phyloP scores from a whole-genome alignment of 64 coral and sea anemone species.

The Trachythela sp. region DNA sequence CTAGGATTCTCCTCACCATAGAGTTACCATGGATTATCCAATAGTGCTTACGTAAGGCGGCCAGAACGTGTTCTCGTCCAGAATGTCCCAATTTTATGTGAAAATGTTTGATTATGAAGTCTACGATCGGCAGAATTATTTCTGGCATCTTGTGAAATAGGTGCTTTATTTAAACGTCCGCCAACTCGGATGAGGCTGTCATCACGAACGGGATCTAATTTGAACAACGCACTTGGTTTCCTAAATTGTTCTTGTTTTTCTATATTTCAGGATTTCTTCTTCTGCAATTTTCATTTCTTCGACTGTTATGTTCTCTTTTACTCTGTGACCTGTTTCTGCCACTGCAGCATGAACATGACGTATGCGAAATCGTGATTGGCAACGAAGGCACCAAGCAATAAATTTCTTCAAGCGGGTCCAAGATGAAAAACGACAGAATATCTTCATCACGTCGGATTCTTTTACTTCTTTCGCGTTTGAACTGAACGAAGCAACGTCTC shows the following conservation, averaged over 20 bases:
- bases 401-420: background rate
- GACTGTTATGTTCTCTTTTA: background rate
- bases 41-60: background rate
- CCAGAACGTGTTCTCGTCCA: slow-evolving; percentile 24
- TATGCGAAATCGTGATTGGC: background rate
- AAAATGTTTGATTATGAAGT: slow-evolving; percentile 7
- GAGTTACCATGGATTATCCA: background rate
- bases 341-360: background rate
- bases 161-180: slow-evolving; percentile 1
- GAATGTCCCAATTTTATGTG: slow-evolving; percentile 21
- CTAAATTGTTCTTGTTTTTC: background rate
- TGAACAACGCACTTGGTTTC: background rate
- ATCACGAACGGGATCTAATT: background rate
- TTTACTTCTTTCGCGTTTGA: background rate
- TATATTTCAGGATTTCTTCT: background rate
- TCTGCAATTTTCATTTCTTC: background rate
- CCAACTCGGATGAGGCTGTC: slow-evolving; percentile 36
- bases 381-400: background rate
- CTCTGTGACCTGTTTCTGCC: background rate
- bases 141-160: background rate
- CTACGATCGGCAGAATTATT: slow-evolving; percentile 27
- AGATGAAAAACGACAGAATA: background rate
- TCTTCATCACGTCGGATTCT: background rate
- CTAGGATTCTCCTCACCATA: background rate
- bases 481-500: background rate